Percentiles rank a stretch among this genome's conserved stretches.
These are phyloP conservation scores for Hylaeus volcanicus DNA, from an alignment of 1,140 invertebrate genomes.

Conservation along the genomic window DNA sequence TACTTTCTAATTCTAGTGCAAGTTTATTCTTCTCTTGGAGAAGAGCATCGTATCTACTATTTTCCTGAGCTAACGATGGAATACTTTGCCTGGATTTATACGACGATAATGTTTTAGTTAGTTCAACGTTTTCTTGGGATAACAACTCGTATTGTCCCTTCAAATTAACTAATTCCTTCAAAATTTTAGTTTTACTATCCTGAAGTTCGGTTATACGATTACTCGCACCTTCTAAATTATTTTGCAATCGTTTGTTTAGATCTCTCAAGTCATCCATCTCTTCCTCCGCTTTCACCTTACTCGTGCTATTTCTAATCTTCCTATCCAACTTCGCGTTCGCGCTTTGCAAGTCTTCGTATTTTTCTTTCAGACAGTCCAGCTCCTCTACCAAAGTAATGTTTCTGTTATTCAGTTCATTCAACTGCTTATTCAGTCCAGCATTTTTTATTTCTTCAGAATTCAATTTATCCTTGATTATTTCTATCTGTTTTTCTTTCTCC, in stretches of 20 bases:
- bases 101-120: constrained; percentile 45
- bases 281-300: constrained; percentile 58
- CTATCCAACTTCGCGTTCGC: constrained; percentile 61
- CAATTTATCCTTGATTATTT: constrained; percentile 63
- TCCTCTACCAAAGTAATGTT: constrained; percentile 53
- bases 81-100: constrained; percentile 51
- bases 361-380: constrained; percentile 56
- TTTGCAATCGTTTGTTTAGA: constrained; percentile 67
- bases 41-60: constrained; percentile 57
- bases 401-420: constrained; percentile 65
- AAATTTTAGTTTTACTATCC: constrained; percentile 64
- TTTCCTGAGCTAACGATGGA: constrained; percentile 28
- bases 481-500: constrained; percentile 51
- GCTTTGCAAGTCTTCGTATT: constrained; percentile 40
- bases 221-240: constrained; percentile 73
- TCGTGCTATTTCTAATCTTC: constrained; percentile 71
- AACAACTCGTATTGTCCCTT: constrained; percentile 51
- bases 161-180: constrained; percentile 61
- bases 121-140: constrained; percentile 61
- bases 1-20: constrained; percentile 64
- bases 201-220: constrained; percentile 73
- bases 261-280: constrained; percentile 69
- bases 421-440: constrained; percentile 62
- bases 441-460: constrained; percentile 60
- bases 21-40: constrained; percentile 67